A percentile compares a stretch with the other conserved stretches of the same genome.
Evolutionary conservation across 2,888 invertebrate species (phyloP).

Genomic region (Vesta saturnalis): DNA sequence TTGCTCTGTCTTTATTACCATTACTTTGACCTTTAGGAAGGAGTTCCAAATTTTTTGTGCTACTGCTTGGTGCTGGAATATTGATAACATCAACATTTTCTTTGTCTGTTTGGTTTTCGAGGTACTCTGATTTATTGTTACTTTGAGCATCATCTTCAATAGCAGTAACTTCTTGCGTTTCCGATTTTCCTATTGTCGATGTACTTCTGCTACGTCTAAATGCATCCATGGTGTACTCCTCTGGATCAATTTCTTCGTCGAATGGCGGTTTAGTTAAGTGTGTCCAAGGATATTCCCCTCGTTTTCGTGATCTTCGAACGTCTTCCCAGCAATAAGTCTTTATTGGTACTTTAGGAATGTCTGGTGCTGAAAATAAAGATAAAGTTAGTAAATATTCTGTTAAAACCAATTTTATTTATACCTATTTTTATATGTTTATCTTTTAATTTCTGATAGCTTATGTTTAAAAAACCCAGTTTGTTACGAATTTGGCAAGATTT

Average conservation of each 20-base stretch:
- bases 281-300: slow-evolving; percentile 85
- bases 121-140: slow-evolving; percentile 26
- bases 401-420: neutral
- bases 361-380: slow-evolving; percentile 51
- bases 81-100: slow-evolving; percentile 17
- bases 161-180: slow-evolving; percentile 20
- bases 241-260: slow-evolving; percentile 60
- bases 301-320: slow-evolving; percentile 72
- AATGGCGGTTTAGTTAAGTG: slow-evolving; percentile 74
- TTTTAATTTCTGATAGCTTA: neutral
- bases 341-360: slow-evolving; percentile 73
- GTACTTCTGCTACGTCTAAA: slow-evolving; percentile 47
- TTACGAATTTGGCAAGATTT: neutral
- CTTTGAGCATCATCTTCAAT: slow-evolving; percentile 6
- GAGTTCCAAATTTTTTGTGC: neutral
- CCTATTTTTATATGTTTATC: neutral
- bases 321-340: slow-evolving; percentile 88
- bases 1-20: slow-evolving; percentile 42
- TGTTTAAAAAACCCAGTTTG: neutral
- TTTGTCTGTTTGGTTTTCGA: slow-evolving; percentile 20
- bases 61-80: slow-evolving; percentile 1
- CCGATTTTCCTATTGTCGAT: slow-evolving; percentile 45
- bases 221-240: slow-evolving; percentile 55
- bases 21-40: neutral
- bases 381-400: neutral